phyloP scores from a whole-genome alignment of 2,797 vertebrate species.

The Phoebastria nigripes region DNA sequence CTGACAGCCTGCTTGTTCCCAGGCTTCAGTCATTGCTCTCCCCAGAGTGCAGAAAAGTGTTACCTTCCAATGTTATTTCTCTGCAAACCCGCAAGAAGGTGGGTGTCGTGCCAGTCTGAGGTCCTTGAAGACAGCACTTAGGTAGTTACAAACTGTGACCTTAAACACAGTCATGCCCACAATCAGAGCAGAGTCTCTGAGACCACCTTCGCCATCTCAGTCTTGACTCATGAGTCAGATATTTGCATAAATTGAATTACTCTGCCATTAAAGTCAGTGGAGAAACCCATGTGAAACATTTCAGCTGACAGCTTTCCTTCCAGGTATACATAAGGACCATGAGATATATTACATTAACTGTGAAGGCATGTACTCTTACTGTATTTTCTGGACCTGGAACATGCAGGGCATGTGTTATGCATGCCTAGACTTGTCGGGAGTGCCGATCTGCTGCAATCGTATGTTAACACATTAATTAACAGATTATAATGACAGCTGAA shows the following conservation, averaged over 20 bases:
- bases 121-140: neutral
- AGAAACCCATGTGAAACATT: neutral
- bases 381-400: neutral
- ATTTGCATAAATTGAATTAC: neutral
- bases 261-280: neutral
- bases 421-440: neutral
- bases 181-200: neutral
- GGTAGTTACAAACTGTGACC: neutral
- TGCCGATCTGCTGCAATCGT: neutral
- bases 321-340: neutral
- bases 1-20: neutral
- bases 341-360: neutral
- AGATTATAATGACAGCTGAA: conserved; percentile 29
- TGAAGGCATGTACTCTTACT: neutral
- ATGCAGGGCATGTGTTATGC: neutral
- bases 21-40: neutral
- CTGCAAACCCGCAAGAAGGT: neutral
- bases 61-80: neutral
- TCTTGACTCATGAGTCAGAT: neutral
- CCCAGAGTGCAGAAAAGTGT: neutral
- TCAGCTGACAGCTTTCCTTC: neutral
- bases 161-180: neutral
- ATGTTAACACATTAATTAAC: conserved; percentile 45
- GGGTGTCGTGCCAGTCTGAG: neutral
- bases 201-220: neutral